Evolutionary conservation across 2,113 vertebrate genomes (phyloP).

Genomic region (Lipotes vexillifer): DNA sequence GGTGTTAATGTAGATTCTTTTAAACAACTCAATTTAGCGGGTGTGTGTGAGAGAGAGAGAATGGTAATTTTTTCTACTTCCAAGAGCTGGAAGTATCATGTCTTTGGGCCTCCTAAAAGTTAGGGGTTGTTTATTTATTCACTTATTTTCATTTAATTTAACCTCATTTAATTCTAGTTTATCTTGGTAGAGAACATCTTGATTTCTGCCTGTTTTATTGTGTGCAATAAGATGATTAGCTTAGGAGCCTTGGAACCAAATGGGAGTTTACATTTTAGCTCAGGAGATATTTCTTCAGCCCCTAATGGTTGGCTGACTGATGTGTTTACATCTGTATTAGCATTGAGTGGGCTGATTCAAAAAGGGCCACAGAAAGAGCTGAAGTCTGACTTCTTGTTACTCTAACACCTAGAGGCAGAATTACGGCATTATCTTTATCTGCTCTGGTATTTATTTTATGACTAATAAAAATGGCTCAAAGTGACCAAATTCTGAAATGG

Average conservation of each 20-base stretch:
- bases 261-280: conserved; percentile 8
- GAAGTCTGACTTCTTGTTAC: neutral
- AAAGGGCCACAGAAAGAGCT: neutral
- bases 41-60: neutral
- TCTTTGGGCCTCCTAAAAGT: conserved; percentile 41
- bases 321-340: conserved; percentile 18
- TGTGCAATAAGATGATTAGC: neutral
- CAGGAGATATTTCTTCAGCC: conserved; percentile 18
- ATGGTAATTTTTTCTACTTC: conserved; percentile 66
- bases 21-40: conserved; percentile 76
- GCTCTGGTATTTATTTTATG: conserved; percentile 49
- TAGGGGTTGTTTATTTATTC: conserved; percentile 22
- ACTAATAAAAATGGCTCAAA: conserved; percentile 54
- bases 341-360: neutral
- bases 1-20: conserved; percentile 79
- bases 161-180: conserved; percentile 14
- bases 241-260: neutral
- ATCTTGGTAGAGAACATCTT: conserved; percentile 9
- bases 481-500: conserved; percentile 40
- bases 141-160: neutral
- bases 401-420: neutral
- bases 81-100: conserved; percentile 58
- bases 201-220: neutral
- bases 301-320: neutral
- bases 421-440: conserved; percentile 39